A percentile compares a stretch with the other conserved stretches of the same genome.
phyloP scores from a whole-genome alignment of 2,797 vertebrate genomes.

The Morelia viridis region DNA sequence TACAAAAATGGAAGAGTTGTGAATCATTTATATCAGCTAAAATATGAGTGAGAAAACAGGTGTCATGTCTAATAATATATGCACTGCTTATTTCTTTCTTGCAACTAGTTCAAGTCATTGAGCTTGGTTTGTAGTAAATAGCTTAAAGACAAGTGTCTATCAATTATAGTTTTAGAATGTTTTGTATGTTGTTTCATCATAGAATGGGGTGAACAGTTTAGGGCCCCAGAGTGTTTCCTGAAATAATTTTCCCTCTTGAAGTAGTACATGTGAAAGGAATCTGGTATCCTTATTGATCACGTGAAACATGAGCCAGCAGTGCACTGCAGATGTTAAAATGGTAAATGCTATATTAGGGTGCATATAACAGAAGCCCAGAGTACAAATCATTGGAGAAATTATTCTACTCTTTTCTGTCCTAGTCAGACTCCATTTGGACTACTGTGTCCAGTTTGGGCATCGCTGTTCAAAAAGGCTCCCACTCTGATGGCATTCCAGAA shows the following conservation, averaged over 20 bases:
- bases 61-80: background rate
- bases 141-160: background rate
- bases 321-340: background rate
- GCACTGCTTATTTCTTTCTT: conserved; percentile 10
- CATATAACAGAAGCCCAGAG: too few relatives aligned
- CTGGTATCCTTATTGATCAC: background rate
- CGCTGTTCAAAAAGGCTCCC: too few relatives aligned
- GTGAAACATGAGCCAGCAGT: background rate
- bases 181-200: background rate
- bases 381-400: too few relatives aligned
- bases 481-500: too few relatives aligned
- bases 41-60: background rate
- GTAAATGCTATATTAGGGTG: background rate
- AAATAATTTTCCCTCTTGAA: background rate
- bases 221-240: background rate
- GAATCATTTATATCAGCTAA: conserved; percentile 43
- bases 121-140: background rate
- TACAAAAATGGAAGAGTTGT: conserved; percentile 36
- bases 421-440: too few relatives aligned
- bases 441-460: too few relatives aligned
- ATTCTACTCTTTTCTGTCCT: too few relatives aligned
- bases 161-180: background rate
- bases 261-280: background rate
- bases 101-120: background rate
- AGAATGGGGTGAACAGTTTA: background rate